Evolutionary conservation across 2,797 vertebrate species (phyloP).

Genomic region (Sylvilagus floridanus): DNA sequence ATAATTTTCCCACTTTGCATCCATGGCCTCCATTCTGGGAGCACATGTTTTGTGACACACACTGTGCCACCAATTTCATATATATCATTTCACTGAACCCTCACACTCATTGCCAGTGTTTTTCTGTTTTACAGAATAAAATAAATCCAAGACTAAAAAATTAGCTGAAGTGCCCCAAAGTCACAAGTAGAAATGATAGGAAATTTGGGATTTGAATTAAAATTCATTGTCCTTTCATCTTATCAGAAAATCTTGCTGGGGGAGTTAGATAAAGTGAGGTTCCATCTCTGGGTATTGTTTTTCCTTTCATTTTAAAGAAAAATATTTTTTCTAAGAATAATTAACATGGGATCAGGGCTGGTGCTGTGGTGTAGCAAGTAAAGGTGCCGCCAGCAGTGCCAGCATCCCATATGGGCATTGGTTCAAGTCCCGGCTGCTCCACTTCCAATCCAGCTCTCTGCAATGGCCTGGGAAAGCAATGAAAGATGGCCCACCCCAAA

Average conservation of each 20-base stretch:
- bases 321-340: background rate
- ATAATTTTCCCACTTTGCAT: background rate
- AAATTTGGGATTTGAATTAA: background rate
- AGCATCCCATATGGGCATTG: no score
- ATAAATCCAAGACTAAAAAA: background rate
- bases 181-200: background rate
- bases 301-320: constrained; percentile 2
- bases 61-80: background rate
- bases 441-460: no score
- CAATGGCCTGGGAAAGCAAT: no score
- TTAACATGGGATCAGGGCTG: background rate
- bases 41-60: background rate
- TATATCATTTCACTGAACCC: background rate
- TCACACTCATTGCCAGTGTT: rapidly evolving
- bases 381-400: no score
- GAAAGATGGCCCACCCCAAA: no score
- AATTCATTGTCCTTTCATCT: constrained; percentile 3
- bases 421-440: no score
- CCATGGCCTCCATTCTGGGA: background rate
- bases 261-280: background rate
- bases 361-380: background rate
- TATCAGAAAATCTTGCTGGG: background rate
- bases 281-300: background rate
- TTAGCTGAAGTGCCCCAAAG: background rate
- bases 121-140: background rate